phyloP scores from a whole-genome alignment of 2,113 vertebrate genomes.

The Ptyas mucosa region DNA sequence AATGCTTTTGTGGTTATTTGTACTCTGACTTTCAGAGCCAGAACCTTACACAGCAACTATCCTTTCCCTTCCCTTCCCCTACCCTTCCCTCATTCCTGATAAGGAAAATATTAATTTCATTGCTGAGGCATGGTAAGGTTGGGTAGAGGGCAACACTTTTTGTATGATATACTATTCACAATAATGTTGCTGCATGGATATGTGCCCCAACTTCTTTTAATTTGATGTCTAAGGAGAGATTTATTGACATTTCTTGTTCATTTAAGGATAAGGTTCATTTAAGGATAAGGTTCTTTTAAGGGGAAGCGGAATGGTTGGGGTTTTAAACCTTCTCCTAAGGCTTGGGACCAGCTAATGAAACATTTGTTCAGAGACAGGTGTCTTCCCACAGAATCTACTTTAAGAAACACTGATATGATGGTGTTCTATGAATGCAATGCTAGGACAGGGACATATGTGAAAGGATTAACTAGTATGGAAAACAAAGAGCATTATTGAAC shows the following conservation, averaged over 20 bases:
- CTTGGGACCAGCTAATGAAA: neutral
- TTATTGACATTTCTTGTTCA: neutral
- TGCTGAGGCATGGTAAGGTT: neutral
- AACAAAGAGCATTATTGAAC: neutral
- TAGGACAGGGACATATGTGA: neutral
- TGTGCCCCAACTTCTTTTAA: neutral
- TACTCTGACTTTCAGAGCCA: neutral
- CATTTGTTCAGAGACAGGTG: neutral
- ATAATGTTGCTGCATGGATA: neutral
- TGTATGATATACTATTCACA: neutral
- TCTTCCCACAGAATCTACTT: neutral
- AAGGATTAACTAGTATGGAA: neutral
- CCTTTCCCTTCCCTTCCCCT: neutral
- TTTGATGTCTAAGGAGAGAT: neutral
- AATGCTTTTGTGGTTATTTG: neutral
- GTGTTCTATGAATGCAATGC: neutral
- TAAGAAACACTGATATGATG: neutral
- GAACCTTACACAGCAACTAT: neutral
- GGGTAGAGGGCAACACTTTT: neutral
- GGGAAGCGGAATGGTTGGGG: neutral
- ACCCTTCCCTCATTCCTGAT: neutral
- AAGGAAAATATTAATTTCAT: neutral
- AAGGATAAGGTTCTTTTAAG: too few species aligned
- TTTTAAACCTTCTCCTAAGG: neutral
- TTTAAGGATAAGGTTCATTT: neutral